Conservation (phyloP, 2,113 vertebrate species). For the Gambusia holbrooki region DNA sequence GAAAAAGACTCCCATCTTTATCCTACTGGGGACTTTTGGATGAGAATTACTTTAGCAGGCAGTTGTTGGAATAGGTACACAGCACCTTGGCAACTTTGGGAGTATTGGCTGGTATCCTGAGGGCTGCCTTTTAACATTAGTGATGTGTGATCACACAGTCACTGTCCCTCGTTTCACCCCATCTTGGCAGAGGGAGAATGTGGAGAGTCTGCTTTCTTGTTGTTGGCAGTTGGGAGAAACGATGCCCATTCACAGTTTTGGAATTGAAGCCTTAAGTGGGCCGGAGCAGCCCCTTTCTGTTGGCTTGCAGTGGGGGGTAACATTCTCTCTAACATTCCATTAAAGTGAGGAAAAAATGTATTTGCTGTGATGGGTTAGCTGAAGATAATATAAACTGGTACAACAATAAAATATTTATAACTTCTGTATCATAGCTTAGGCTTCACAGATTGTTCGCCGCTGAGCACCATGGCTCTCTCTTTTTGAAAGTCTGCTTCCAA, state of each 20-base stretch:
- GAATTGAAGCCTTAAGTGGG: slow-evolving; percentile 49
- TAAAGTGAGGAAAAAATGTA: slow-evolving; percentile 15
- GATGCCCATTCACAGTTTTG: slow-evolving; percentile 62
- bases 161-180: slow-evolving; percentile 56
- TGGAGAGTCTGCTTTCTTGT: slow-evolving; percentile 63
- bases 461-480: background rate
- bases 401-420: background rate
- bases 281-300: slow-evolving; percentile 39
- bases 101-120: slow-evolving; percentile 23
- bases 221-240: slow-evolving; percentile 62
- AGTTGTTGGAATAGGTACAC: slow-evolving; percentile 26
- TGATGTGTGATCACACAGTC: slow-evolving; percentile 53
- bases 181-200: slow-evolving; percentile 57
- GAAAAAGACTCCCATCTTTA: slow-evolving; percentile 42
- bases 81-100: slow-evolving; percentile 41
- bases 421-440: background rate
- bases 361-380: slow-evolving; percentile 21
- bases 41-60: slow-evolving; percentile 8
- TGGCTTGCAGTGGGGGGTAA: slow-evolving; percentile 38
- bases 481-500: background rate
- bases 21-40: slow-evolving; percentile 42
- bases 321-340: slow-evolving; percentile 44
- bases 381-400: slow-evolving; percentile 7
- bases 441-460: background rate
- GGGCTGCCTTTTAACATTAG: slow-evolving; percentile 58